A percentile compares a stretch with the other conserved stretches of the same genome.
phyloP scores from a whole-genome alignment of 2,797 vertebrate genomes.

The Scarus forsteni region DNA sequence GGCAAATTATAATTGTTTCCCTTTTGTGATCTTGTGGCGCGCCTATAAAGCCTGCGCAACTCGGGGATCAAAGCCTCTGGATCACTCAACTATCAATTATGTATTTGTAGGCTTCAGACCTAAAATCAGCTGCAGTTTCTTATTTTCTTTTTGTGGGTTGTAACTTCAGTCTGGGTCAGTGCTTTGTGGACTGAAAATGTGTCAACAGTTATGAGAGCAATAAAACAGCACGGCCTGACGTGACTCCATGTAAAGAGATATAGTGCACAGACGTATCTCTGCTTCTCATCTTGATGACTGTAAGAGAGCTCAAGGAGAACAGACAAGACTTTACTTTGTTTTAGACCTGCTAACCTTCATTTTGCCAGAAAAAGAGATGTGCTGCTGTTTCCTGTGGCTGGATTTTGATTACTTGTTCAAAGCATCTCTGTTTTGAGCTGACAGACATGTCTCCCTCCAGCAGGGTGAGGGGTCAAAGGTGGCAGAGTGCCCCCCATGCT shows the following conservation, averaged over 20 bases:
- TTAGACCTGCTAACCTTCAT: slow-evolving; percentile 35
- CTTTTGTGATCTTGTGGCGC: slow-evolving; percentile 46
- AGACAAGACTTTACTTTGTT: slow-evolving; percentile 56
- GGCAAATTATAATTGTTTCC: slow-evolving; percentile 42
- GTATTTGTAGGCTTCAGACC: slow-evolving; percentile 49
- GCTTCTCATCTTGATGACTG: slow-evolving; percentile 26
- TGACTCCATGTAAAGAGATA: background rate
- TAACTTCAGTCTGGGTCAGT: slow-evolving; percentile 14
- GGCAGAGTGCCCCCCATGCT: slow-evolving; percentile 23
- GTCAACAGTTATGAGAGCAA: slow-evolving; percentile 28
- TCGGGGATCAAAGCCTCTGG: slow-evolving; percentile 58
- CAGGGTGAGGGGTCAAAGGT: slow-evolving; percentile 35
- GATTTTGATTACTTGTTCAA: slow-evolving; percentile 44
- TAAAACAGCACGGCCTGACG: background rate
- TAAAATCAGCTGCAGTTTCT: slow-evolving; percentile 47
- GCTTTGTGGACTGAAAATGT: slow-evolving; percentile 20
- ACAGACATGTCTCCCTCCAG: slow-evolving; percentile 29
- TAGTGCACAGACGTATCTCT: background rate
- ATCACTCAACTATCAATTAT: slow-evolving; percentile 58
- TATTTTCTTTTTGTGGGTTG: slow-evolving; percentile 34
- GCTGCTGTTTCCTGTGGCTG: slow-evolving; percentile 21
- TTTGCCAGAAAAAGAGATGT: slow-evolving; percentile 28
- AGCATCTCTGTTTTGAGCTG: slow-evolving; percentile 14
- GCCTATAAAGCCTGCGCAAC: slow-evolving; percentile 46
- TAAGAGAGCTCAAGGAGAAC: background rate